A percentile compares a stretch with the other conserved stretches of the same genome.
phyloP scores from a whole-genome alignment of 2,888 invertebrate species.

The Ceriagrion tenellum region DNA sequence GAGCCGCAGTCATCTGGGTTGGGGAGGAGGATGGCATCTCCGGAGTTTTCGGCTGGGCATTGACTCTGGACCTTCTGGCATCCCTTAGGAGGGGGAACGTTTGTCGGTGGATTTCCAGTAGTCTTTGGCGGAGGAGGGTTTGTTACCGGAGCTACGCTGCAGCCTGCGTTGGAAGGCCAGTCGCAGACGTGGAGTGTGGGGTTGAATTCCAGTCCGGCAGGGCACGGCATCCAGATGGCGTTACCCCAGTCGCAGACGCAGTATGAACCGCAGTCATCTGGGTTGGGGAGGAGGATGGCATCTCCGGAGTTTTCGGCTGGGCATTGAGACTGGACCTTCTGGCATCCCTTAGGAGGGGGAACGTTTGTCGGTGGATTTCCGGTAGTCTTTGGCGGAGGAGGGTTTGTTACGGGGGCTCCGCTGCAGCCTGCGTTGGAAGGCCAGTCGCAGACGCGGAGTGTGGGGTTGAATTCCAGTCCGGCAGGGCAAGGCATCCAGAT shows the following conservation, averaged over 20 bases:
- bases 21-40: neutral
- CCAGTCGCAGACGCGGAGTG: slow-evolving; percentile 48
- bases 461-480: slow-evolving; percentile 56
- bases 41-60: slow-evolving; percentile 22
- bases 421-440: neutral
- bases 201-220: slow-evolving; percentile 52
- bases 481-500: slow-evolving; percentile 46
- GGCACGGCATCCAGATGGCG: slow-evolving; percentile 34
- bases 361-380: neutral
- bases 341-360: neutral
- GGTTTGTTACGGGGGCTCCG: neutral
- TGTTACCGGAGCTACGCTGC: neutral
- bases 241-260: slow-evolving; percentile 48
- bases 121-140: neutral
- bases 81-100: neutral
- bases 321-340: neutral
- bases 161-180: neutral
- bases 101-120: neutral
- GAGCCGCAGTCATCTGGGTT: slow-evolving; percentile 67
- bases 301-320: neutral
- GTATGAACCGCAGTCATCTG: slow-evolving; percentile 59
- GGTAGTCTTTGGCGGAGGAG: neutral
- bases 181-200: slow-evolving; percentile 46
- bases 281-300: slow-evolving; percentile 26
- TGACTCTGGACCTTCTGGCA: neutral